Evolutionary conservation across 2,888 invertebrate species (phyloP).

Genomic region (Cyclophora albipunctata): DNA sequence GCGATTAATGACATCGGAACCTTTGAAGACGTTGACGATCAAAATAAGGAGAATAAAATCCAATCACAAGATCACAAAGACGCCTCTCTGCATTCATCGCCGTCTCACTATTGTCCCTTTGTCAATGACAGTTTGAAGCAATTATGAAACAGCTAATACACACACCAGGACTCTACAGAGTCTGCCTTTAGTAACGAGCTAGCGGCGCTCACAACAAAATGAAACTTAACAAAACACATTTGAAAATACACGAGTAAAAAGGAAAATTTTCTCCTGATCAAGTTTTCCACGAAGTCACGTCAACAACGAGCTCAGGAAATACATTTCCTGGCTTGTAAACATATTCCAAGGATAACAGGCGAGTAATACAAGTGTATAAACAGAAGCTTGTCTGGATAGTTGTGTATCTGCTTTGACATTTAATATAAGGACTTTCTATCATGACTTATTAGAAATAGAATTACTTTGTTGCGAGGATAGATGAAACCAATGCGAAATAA

Average conservation of each 20-base stretch:
- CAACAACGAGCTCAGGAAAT: slow-evolving; percentile 34
- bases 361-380: slow-evolving; percentile 36
- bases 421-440: too few species aligned
- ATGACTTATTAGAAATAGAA: too few species aligned
- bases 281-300: slow-evolving; percentile 20
- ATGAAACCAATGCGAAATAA: too few species aligned
- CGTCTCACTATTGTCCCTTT: slow-evolving; percentile 12
- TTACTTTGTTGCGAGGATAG: too few species aligned
- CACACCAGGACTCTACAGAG: neutral
- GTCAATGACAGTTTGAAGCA: slow-evolving; percentile 3
- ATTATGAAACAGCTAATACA: too few species aligned
- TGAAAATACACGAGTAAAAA: too few species aligned
- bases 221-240: too few species aligned
- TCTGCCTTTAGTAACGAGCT: too few species aligned
- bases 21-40: slow-evolving; percentile 49
- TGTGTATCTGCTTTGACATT: too few species aligned
- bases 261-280: slow-evolving; percentile 8
- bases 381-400: slow-evolving; percentile 38
- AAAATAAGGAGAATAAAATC: slow-evolving; percentile 57
- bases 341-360: slow-evolving; percentile 38
- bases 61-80: slow-evolving; percentile 39
- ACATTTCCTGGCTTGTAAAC: slow-evolving; percentile 46
- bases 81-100: slow-evolving; percentile 17
- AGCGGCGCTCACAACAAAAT: too few species aligned
- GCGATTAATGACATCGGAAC: slow-evolving; percentile 62